Evolutionary conservation across 2,113 vertebrate genomes (phyloP).

Genomic region (Gopherus evgoodei): DNA sequence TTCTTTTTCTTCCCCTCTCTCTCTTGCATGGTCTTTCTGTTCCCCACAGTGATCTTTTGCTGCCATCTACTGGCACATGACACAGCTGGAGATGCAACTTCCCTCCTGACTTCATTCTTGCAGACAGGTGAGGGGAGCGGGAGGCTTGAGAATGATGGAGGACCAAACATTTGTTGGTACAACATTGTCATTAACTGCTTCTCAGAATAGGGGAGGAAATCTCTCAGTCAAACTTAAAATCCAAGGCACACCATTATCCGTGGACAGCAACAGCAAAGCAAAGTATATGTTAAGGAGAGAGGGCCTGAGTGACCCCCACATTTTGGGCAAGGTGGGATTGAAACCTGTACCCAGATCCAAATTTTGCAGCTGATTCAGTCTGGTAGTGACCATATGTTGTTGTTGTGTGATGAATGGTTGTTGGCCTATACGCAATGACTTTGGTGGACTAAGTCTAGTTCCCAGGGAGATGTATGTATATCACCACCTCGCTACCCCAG

Average conservation of each 20-base stretch:
- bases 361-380: background rate
- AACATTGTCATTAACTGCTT: background rate
- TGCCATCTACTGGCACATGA: constrained; percentile 75
- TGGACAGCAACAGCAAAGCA: background rate
- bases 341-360: background rate
- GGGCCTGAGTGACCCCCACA: background rate
- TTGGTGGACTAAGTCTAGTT: background rate
- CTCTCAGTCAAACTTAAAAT: background rate
- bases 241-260: background rate
- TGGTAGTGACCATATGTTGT: background rate
- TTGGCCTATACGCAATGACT: background rate
- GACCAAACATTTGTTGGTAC: background rate
- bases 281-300: rapidly evolving
- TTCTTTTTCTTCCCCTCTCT: background rate
- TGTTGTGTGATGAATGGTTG: background rate
- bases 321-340: background rate
- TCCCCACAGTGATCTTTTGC: constrained; percentile 54
- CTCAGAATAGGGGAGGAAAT: background rate
- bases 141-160: background rate
- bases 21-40: rapidly evolving
- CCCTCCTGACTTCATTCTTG: background rate
- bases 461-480: background rate
- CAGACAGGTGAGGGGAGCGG: rapidly evolving
- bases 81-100: background rate
- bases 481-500: background rate